phyloP scores from a whole-genome alignment of 1,140 invertebrate genomes.

The Drosophila simulans region DNA sequence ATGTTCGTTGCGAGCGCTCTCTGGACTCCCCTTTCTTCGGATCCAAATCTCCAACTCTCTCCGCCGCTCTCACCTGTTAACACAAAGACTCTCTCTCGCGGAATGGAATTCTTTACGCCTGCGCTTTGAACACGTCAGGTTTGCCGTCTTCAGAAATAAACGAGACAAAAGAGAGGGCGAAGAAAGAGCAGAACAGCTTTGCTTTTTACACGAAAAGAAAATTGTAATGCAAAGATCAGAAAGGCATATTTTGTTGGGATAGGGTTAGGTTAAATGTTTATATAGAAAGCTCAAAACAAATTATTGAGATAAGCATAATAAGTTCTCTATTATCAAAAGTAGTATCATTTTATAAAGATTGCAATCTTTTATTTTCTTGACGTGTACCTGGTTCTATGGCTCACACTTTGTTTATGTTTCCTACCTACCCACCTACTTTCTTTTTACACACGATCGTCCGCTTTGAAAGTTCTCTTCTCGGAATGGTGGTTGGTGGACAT shows the following conservation, averaged over 20 bases:
- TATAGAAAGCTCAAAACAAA: no score
- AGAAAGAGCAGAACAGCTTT: slow-evolving; percentile 10
- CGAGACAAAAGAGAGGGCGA: slow-evolving; percentile 23
- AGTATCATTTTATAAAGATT: neutral
- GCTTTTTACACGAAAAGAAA: slow-evolving; percentile 6
- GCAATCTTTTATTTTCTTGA: neutral
- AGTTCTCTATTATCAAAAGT: no score
- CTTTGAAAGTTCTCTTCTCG: slow-evolving; percentile 53
- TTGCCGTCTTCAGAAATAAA: slow-evolving; percentile 49
- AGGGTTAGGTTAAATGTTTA: no score
- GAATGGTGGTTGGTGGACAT: slow-evolving; percentile 43
- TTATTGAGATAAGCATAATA: no score
- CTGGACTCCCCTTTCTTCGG: slow-evolving; percentile 12
- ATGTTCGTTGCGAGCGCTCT: slow-evolving; percentile 42
- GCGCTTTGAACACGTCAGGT: slow-evolving; percentile 74
- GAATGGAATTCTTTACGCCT: slow-evolving; percentile 72
- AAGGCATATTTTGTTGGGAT: no score
- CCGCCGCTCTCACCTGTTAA: slow-evolving; percentile 37
- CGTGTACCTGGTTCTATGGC: slow-evolving; percentile 52
- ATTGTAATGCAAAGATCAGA: neutral
- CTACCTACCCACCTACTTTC: slow-evolving; percentile 73
- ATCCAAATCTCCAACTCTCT: slow-evolving; percentile 8
- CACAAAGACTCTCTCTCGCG: slow-evolving; percentile 14
- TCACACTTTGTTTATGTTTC: slow-evolving; percentile 73
- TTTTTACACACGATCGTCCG: slow-evolving; percentile 65